A percentile compares a stretch with the other conserved stretches of the same genome.
phyloP scores from a whole-genome alignment of 2,797 vertebrate genomes.

The Leptodactylus fallax region DNA sequence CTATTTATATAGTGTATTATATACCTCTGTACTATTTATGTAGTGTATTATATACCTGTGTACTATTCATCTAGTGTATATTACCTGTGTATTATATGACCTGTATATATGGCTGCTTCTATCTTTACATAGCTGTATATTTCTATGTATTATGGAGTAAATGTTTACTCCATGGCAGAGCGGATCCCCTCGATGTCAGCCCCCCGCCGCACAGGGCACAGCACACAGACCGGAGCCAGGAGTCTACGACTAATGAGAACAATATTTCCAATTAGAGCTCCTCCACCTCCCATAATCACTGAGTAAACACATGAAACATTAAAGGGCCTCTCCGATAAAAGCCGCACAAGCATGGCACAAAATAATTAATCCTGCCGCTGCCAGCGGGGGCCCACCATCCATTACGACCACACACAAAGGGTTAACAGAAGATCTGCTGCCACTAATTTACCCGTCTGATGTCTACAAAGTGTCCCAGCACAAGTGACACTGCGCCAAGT shows the following conservation, averaged over 20 bases:
- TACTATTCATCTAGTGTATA: no score
- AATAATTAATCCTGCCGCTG: background rate
- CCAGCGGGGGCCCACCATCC: background rate
- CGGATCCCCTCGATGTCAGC: background rate
- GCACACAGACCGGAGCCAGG: conserved; percentile 6
- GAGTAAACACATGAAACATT: conserved; percentile 38
- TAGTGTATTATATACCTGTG: no score
- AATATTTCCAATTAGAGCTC: conserved; percentile 42
- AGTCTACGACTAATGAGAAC: conserved; percentile 32
- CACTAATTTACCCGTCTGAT: background rate
- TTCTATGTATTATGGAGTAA: background rate
- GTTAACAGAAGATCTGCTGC: background rate
- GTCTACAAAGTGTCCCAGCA: background rate
- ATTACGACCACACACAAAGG: background rate
- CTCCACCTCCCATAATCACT: conserved; percentile 43
- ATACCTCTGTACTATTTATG: no score
- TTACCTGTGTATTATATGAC: no score
- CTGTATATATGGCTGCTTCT: background rate
- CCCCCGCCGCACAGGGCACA: background rate
- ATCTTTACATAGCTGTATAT: background rate
- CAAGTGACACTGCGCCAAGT: background rate
- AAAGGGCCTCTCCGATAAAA: background rate
- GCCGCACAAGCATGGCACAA: background rate
- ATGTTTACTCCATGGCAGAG: background rate
- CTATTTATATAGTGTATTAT: no score